These are phyloP conservation scores for Malacoraja senta DNA, from an alignment of 2,797 vertebrate genomes.

Conservation along the genomic window DNA sequence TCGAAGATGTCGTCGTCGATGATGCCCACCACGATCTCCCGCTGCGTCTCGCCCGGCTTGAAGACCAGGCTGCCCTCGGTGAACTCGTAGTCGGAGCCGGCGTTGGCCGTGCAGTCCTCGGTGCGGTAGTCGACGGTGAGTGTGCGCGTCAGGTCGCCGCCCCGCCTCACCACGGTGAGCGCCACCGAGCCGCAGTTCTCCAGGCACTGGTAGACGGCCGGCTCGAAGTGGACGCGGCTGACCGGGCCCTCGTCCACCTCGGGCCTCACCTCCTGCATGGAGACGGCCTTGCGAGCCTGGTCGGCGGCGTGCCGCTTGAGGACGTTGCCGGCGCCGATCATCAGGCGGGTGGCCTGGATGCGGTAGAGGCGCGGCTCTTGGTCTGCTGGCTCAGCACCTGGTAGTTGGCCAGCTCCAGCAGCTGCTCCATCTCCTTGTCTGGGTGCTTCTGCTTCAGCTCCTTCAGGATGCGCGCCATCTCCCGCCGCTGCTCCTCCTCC, in stretches of 20 bases:
- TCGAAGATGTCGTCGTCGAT: conserved; percentile 93
- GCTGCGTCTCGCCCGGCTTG: conserved; percentile 79
- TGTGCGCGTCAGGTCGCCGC: conserved; percentile 70
- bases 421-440: conserved; percentile 80
- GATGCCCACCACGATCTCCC: conserved; percentile 80
- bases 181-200: conserved; percentile 87
- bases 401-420: conserved; percentile 84
- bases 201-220: conserved; percentile 81
- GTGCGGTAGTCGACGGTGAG: conserved; percentile 80
- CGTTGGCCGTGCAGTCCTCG: conserved; percentile 85
- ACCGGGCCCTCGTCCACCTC: conserved; percentile 60
- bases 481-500: conserved; percentile 77
- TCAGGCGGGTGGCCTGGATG: conserved; percentile 83
- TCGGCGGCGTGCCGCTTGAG: conserved; percentile 83
- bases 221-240: conserved; percentile 81
- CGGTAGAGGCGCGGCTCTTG: conserved; percentile 88
- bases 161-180: conserved; percentile 72
- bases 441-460: conserved; percentile 90
- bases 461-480: conserved; percentile 81
- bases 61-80: conserved; percentile 77
- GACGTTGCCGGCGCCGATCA: conserved; percentile 86
- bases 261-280: conserved; percentile 73
- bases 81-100: conserved; percentile 82
- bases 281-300: conserved; percentile 73
- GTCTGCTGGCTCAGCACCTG: conserved; percentile 83